Evolutionary conservation across 2,797 vertebrate species (phyloP), one percentile per base, ranked within the genome.

Genomic region (Muscicapa comitata): DNA sequence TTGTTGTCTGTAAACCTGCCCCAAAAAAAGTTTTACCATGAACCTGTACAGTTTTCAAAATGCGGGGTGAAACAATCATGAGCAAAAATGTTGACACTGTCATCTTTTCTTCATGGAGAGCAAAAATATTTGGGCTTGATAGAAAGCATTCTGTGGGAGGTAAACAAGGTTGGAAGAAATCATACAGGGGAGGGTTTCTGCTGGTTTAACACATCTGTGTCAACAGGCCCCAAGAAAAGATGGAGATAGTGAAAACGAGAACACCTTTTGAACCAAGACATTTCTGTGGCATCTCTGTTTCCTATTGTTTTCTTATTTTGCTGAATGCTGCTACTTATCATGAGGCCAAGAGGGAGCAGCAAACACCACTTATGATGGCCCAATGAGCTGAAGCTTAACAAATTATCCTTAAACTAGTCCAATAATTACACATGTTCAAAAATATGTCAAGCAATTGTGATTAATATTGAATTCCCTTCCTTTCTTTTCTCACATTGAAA

Each of bases 21-120:
- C 3, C 65, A 88, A 68, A 29, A 18, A n/a, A 18, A 17, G 5
- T 40, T 63, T 87, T 57, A 15, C 48, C 0, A 0, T n/a, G 3
- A 80, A 23, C 10, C 17, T 45, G 8, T 33, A 58, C 6, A 48
- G 25, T 81, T 81, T 72, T 35, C n/a, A 75, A 86, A 84, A 72
- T 10, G 47, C 3, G 28, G n/a, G 15, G 11, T 65, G 10, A 13
- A 88, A 84, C 8, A 88, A 81, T 20, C 35, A 68, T 17, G 5
- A 84, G 6, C 5, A 74, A 74, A 91, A 80, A 48, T 28, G 8
- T 33, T 21, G 50, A 62, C 13, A 18, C 2, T 42, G 18, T 11
- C 6, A 0, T 47, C 13, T 59, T 83, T 67, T n/a, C 38, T 65
- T 68, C 37, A 54, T 3, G 7, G 14, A 65, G 6, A 72, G 11